These are phyloP conservation scores for Galbula dea DNA, from an alignment of 2,113 vertebrate species.

Conservation along the genomic window DNA sequence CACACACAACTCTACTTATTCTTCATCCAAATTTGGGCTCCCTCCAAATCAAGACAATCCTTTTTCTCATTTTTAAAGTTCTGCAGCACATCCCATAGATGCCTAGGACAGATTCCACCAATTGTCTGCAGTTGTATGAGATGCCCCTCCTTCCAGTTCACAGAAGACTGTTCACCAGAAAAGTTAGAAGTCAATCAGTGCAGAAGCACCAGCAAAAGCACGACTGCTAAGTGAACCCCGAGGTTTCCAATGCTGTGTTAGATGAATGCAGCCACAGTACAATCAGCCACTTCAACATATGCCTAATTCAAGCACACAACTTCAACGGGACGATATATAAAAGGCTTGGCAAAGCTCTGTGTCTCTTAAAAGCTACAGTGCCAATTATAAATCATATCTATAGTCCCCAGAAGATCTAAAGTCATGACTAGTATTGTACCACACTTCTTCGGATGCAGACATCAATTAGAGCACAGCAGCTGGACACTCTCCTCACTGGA, in stretches of 20 bases:
- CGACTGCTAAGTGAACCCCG: background rate
- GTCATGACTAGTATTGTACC: slow-evolving; percentile 18
- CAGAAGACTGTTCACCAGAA: background rate
- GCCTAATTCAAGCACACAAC: slow-evolving; percentile 31
- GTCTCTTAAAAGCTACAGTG: slow-evolving; percentile 26
- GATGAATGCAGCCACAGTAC: background rate
- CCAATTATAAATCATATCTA: slow-evolving; percentile 55
- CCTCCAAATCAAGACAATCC: background rate
- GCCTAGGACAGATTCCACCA: background rate
- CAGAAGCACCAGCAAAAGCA: background rate
- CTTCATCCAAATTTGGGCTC: background rate
- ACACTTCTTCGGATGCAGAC: background rate
- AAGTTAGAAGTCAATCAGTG: background rate
- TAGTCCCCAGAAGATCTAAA: slow-evolving; percentile 48
- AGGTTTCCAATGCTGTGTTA: background rate
- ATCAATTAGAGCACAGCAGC: slow-evolving; percentile 33
- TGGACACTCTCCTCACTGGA: background rate
- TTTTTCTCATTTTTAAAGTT: background rate
- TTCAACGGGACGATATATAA: background rate
- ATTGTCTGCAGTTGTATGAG: background rate
- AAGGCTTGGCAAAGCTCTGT: slow-evolving; percentile 24
- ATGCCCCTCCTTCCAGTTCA: background rate
- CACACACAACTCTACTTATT: background rate
- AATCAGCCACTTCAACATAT: slow-evolving; percentile 8
- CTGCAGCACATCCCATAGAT: background rate